Base-by-base conservation (phyloP, 2,797 vertebrate species). In the Urosaurus nigricauda region DNA sequence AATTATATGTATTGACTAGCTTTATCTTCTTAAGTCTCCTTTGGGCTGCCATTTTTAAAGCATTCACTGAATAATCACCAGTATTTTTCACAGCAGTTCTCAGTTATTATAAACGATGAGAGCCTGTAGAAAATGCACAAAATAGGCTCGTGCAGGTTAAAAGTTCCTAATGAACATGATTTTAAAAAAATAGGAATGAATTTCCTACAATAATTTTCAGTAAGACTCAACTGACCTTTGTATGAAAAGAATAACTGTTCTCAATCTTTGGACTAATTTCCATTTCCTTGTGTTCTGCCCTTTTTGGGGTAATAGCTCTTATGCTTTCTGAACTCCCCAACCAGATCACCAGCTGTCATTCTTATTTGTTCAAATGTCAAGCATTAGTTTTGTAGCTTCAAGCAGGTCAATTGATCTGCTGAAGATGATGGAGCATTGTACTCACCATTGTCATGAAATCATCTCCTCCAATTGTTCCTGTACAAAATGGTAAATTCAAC, bases 11-110 rank as follows among this genome's bases (percentile, higher is more conserved):
- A 86, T 86, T 83, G 84, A 86, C 70, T 82, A n/a, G 58, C 43
- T 73, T 78, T 77, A 77, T n/a, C 40, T 77, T 68, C n/a, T 86
- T 82, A 77, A 82, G 37, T n/a, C 35, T 89, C 83, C 56, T 89
- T 86, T 89, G 71, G 77, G 35, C 78, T 65, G 43, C 83, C 13
- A 21, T 65, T 58, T 89, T 83, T 86, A 82, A 82, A 89, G 26
- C n/a, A 63, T 37, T 86, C 63, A 58, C 47, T 70, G 73, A 86
- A 78, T 78, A 89, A 89, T 89, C 79, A 83, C 63, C n/a, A 0
- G 68, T 89, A 89, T 81, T 86, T 89, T 89, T 82, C 88, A 86
- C 88, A 89, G 84, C 71, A 81, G 84, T 75, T 56, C 56, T 58
- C 17, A 14, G 14, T 83, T 83, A 86, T 89, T 89, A 86, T 77